Conservation (phyloP, 2,888 invertebrate genomes). For the Molorchus minor region DNA sequence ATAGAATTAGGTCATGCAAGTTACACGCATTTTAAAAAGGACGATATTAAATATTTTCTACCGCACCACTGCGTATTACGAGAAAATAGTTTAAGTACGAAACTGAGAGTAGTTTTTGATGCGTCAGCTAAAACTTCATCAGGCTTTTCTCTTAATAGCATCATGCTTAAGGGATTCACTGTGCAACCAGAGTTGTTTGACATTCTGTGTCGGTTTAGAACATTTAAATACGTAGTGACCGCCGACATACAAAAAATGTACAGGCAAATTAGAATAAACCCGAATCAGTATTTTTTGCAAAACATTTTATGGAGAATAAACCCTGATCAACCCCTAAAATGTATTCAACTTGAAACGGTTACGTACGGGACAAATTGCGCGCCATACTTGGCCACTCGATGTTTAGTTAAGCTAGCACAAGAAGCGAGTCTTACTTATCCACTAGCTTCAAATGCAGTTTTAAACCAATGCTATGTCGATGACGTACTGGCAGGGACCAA, state of each 20-base stretch:
- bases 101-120: constrained; percentile 2
- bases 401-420: constrained; percentile 21
- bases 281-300: constrained; percentile 22
- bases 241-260: constrained; percentile 32
- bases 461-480: constrained; percentile 24
- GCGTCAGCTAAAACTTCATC: constrained; percentile 5
- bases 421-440: constrained; percentile 7
- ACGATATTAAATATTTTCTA: not conserved
- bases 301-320: constrained; percentile 31
- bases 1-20: not conserved
- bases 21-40: not conserved
- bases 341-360: constrained; percentile 20
- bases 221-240: constrained; percentile 10
- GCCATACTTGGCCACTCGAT: constrained; percentile 28
- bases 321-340: constrained; percentile 13
- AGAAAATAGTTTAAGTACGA: not conserved
- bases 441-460: constrained; percentile 13
- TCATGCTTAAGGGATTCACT: constrained; percentile 16
- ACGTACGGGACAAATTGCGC: constrained; percentile 27
- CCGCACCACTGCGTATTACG: not conserved
- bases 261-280: constrained; percentile 21
- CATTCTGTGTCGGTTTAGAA: constrained; percentile 21
- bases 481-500: constrained; percentile 22
- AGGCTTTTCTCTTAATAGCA: constrained; percentile 15
- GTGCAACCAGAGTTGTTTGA: constrained; percentile 29